These are phyloP conservation scores for Orientallactaga bullata DNA, from an alignment of 2,113 vertebrate genomes.

Conservation along the genomic window DNA sequence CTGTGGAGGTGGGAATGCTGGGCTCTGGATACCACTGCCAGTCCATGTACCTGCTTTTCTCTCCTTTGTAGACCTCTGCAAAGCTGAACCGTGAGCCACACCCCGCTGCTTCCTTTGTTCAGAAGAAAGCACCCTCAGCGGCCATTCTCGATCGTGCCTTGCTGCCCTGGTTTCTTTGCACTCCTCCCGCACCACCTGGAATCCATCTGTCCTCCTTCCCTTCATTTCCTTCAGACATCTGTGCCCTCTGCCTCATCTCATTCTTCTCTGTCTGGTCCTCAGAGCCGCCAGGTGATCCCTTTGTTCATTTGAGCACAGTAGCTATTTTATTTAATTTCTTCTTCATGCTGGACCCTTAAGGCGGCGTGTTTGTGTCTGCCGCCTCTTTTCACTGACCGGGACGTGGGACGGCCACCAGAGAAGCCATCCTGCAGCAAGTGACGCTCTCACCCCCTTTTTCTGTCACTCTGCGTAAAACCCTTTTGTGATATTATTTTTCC, in stretches of 20 bases:
- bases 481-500: neutral
- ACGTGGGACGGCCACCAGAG: neutral
- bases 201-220: neutral
- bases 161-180: neutral
- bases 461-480: neutral
- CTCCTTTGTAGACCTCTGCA: neutral
- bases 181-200: no score
- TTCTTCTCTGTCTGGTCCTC: neutral
- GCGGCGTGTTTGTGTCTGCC: neutral
- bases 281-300: neutral
- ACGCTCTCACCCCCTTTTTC: neutral
- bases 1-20: neutral
- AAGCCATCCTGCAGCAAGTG: neutral
- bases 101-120: neutral
- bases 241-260: neutral
- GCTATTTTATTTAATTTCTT: conserved; percentile 12
- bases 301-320: neutral
- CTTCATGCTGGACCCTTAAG: neutral
- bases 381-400: fast-evolving
- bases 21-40: neutral
- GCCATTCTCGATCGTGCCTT: neutral
- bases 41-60: neutral
- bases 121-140: neutral
- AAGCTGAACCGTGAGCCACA: neutral
- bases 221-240: neutral